Percentiles rank a stretch among this genome's conserved stretches.
Conservation (phyloP, 2,113 vertebrate genomes). For the Herpetotheres cachinnans region DNA sequence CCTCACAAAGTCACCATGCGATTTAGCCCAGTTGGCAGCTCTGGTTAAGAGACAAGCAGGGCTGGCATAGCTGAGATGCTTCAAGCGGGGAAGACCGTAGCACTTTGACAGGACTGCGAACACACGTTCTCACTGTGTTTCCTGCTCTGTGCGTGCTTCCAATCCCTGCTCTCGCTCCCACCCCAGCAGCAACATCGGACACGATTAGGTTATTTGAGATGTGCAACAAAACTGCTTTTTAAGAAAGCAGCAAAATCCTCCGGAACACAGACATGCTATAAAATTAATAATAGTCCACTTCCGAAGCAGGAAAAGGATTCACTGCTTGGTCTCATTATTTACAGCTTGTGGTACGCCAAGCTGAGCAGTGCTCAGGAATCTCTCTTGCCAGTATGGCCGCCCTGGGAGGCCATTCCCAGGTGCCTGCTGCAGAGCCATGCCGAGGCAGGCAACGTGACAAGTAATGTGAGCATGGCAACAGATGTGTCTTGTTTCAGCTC, state of each 20-base stretch:
- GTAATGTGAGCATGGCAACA: accelerated
- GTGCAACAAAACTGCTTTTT: neutral
- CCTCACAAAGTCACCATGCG: conserved; percentile 5
- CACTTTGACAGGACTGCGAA: neutral
- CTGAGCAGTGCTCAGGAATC: neutral
- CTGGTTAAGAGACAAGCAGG: neutral
- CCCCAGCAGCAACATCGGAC: neutral
- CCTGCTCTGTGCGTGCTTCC: accelerated
- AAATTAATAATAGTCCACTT: neutral
- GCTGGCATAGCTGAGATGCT: conserved; percentile 41
- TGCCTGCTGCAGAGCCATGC: accelerated
- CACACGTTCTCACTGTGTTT: accelerated
- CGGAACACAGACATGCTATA: neutral
- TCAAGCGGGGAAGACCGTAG: neutral
- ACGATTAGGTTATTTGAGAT: neutral
- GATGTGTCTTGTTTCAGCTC: neutral
- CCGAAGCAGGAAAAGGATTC: neutral
- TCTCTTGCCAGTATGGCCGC: accelerated
- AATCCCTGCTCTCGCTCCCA: neutral
- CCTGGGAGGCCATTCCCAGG: accelerated
- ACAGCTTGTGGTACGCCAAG: neutral
- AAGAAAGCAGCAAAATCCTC: neutral
- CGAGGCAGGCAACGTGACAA: accelerated
- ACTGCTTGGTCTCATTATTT: accelerated
- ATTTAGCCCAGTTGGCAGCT: conserved; percentile 63